Conservation (phyloP, 2,888 invertebrate species). For the Smittia aterrima region DNA sequence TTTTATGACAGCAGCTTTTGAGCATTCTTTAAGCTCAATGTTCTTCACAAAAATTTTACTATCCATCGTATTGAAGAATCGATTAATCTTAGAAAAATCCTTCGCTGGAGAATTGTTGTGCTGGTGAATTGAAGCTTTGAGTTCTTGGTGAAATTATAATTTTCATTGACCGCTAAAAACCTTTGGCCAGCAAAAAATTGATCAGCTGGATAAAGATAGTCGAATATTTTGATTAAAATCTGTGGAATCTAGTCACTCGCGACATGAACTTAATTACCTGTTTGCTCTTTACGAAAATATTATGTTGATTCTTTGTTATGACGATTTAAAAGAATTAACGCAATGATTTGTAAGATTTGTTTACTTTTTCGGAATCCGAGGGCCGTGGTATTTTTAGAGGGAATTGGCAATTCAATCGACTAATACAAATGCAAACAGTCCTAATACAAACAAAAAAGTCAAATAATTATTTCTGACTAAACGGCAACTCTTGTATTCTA, state of each 20-base stretch:
- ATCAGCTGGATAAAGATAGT: conserved; percentile 64
- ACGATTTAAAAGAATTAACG: not conserved
- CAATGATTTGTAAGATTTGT: too few species aligned
- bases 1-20: conserved; percentile 44
- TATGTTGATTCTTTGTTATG: not conserved
- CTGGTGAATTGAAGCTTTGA: conserved; percentile 49
- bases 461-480: too few species aligned
- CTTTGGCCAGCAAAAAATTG: conserved; percentile 64
- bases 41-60: conserved; percentile 47
- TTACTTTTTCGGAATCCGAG: too few species aligned
- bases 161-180: conserved; percentile 68
- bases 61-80: conserved; percentile 46
- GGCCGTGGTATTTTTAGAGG: too few species aligned
- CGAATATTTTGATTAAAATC: conserved; percentile 65
- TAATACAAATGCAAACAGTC: too few species aligned
- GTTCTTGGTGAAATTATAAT: conserved; percentile 55
- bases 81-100: conserved; percentile 47
- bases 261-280: not conserved
- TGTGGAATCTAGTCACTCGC: conserved; percentile 47
- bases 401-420: too few species aligned
- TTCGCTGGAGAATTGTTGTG: conserved; percentile 48
- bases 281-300: not conserved
- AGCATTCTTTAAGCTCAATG: conserved; percentile 48
- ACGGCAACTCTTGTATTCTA: too few species aligned
- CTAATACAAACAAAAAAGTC: too few species aligned